Evolutionary conservation across 2,113 vertebrate species (phyloP).

Genomic region (Acrocephalus kingi): DNA sequence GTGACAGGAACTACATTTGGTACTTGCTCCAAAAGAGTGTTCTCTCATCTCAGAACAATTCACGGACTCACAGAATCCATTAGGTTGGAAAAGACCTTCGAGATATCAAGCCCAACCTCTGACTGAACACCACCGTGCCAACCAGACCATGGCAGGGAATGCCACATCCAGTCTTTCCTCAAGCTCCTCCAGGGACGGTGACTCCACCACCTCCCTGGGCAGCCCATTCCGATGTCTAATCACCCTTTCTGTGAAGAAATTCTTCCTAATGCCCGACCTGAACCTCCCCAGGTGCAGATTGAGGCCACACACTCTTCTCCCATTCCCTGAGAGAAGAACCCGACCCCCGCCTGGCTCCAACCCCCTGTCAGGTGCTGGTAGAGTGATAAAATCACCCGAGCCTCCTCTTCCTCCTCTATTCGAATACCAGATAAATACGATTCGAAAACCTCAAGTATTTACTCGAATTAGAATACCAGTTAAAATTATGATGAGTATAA

Average conservation of each 20-base stretch:
- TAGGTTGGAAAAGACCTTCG: not conserved
- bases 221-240: no score
- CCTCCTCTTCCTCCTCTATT: not conserved
- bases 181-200: no score
- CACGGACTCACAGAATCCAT: not conserved
- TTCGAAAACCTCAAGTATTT: accelerated
- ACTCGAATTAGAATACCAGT: not conserved
- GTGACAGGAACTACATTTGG: not conserved
- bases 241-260: not conserved
- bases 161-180: not conserved
- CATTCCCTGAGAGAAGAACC: not conserved
- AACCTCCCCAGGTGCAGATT: accelerated
- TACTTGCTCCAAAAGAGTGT: not conserved
- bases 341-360: accelerated
- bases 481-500: not conserved
- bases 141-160: not conserved
- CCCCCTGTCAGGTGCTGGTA: accelerated
- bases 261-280: not conserved
- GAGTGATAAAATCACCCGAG: not conserved
- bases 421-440: not conserved
- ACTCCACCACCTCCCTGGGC: not conserved
- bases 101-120: not conserved
- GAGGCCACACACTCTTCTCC: not conserved
- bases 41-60: not conserved
- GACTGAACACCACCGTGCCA: accelerated